Conservation (phyloP, 2,113 vertebrate genomes). For the Syrrhaptes paradoxus region DNA sequence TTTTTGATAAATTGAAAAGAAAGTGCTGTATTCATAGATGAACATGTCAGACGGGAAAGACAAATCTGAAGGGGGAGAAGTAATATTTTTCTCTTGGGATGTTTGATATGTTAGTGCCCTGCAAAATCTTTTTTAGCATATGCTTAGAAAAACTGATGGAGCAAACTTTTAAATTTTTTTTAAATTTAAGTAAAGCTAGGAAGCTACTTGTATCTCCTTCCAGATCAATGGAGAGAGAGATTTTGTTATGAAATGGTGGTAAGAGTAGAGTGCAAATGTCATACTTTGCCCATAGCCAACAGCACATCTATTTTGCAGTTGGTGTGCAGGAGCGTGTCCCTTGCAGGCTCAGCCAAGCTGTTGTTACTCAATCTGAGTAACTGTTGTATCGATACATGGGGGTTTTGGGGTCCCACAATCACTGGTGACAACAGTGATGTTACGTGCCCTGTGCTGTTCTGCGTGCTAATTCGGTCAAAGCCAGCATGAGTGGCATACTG, state of each 20-base stretch:
- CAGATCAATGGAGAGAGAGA: neutral
- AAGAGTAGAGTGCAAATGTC: neutral
- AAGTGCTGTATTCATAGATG: neutral
- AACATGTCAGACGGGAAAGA: neutral
- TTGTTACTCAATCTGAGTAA: neutral
- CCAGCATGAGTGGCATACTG: rapidly evolving
- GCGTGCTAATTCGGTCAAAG: neutral
- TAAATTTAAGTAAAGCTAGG: neutral
- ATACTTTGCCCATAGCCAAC: neutral
- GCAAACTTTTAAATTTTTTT: neutral
- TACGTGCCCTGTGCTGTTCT: rapidly evolving
- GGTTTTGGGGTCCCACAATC: rapidly evolving
- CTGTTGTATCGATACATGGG: neutral
- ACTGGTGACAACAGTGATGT: neutral
- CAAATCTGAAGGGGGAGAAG: neutral
- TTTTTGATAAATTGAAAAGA: neutral
- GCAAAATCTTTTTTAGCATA: neutral
- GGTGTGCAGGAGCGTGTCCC: neutral
- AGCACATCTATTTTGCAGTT: neutral
- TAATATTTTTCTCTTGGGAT: neutral
- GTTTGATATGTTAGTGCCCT: neutral
- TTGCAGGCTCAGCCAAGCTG: neutral
- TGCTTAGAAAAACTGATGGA: neutral
- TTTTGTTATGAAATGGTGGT: neutral
- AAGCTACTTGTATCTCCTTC: neutral